phyloP scores from a whole-genome alignment of 2,888 invertebrate species.

The Nephrotoma flavescens region DNA sequence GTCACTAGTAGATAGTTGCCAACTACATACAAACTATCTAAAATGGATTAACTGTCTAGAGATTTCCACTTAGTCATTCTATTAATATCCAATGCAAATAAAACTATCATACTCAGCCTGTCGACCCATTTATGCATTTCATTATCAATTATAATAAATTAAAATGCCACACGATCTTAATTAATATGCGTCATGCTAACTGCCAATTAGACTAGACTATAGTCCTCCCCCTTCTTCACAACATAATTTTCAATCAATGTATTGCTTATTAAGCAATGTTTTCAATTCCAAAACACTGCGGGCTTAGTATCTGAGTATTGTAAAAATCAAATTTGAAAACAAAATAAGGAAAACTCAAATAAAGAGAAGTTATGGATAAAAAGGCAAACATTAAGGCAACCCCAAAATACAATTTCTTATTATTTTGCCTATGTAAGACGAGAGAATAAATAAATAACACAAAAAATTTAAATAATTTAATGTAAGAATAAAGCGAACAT shows the following conservation, averaged over 20 bases:
- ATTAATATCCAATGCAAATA: too few species aligned
- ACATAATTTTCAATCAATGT: neutral
- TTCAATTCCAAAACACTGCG: too few species aligned
- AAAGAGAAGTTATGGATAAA: neutral
- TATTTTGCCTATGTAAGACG: neutral
- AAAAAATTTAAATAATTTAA: neutral
- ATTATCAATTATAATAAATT: neutral
- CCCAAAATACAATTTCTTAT: neutral
- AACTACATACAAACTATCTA: too few species aligned
- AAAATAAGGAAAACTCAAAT: neutral
- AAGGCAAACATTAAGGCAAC: neutral
- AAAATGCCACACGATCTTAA: neutral
- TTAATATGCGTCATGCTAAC: neutral
- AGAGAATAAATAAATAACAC: neutral
- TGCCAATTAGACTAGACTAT: neutral
- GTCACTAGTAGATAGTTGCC: too few species aligned
- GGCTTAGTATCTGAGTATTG: neutral
- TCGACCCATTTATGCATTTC: neutral
- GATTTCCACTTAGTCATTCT: too few species aligned
- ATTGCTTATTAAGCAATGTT: neutral
- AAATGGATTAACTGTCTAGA: too few species aligned
- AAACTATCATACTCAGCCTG: neutral
- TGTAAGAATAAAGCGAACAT: neutral
- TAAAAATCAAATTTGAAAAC: neutral
- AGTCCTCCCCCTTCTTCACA: neutral